These are phyloP conservation scores for Gallinago undulata DNA, from an alignment of 2,113 vertebrate genomes.

Conservation along the genomic window DNA sequence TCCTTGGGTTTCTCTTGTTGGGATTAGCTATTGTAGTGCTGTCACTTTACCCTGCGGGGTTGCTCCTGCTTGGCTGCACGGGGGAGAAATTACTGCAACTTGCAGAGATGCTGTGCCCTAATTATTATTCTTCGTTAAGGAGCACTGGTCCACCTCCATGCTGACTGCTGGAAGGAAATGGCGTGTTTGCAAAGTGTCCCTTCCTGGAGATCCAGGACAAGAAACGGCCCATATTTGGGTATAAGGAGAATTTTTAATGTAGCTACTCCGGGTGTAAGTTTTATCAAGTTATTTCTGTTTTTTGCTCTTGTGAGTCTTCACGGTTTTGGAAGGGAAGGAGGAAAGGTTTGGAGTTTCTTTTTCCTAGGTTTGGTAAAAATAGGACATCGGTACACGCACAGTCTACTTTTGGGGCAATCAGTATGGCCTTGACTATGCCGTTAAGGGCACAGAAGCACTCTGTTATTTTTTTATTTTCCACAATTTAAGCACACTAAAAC, in stretches of 20 bases:
- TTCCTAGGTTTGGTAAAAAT: background rate
- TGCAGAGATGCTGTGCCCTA: background rate
- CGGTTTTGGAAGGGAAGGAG: background rate
- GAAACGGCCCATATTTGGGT: background rate
- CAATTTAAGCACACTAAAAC: background rate
- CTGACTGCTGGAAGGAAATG: background rate
- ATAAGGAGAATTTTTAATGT: background rate
- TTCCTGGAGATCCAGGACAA: constrained; percentile 9
- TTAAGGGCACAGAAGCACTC: background rate
- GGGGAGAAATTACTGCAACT: background rate
- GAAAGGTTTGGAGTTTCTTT: background rate
- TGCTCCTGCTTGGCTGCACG: constrained; percentile 2
- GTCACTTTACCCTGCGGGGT: background rate
- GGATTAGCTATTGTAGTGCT: constrained; percentile 37
- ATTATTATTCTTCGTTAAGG: background rate
- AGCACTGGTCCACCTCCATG: background rate
- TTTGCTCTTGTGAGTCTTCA: background rate
- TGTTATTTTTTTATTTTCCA: background rate
- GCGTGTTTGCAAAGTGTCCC: background rate
- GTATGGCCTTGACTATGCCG: background rate
- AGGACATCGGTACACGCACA: background rate
- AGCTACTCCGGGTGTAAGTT: background rate
- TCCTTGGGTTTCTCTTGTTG: constrained; percentile 2
- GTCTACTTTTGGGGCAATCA: background rate
- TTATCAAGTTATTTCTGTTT: background rate